Evolutionary conservation across 2,797 vertebrate genomes (phyloP), one percentile per base, ranked within the genome.

Genomic region (Falco columbarius): DNA sequence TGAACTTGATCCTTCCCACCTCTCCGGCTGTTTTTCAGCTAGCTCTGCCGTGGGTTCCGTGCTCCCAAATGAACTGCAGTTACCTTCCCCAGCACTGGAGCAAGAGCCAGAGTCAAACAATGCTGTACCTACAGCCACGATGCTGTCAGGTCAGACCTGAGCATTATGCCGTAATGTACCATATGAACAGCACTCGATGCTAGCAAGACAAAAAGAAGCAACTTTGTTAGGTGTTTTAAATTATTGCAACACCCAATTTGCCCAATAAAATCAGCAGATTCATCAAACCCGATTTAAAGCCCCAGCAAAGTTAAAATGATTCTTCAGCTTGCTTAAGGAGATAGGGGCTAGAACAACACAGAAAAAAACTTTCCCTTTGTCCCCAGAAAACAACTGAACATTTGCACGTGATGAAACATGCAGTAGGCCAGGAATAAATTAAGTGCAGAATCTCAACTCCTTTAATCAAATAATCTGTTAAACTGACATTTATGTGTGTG

Each of bases 1-100:
- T 93, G 96, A 97, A 97, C 96, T 92, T 85, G 90, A 93, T 97
- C 91, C 76, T 97, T 95, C 94, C 74, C 67, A 90, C 88, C 56
- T 82, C 87, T 94, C 68, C 5, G 4, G 84, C 97, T 92, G 58
- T 90, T 96, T 98, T 96, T 93, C 95, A 95, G 52, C 51, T 42
- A 61, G 58, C 85, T 92, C 88, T 93, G 58, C 52, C 1, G 3
- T 96, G 95, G 90, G 70, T 95, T 97, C 91, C 54, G 66, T 4
- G 12, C 59, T 96, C 36, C 68, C 40, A 23, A 51, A 46, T 9
- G 51, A 65, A 58, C 29, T 74, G 59, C 77, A 62, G 67, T 46
- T 17, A 3, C 34, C 65, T 86, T 95, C 34, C 75, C 42, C 27
- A 36, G 91, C 56, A 42, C 61, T 2, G 3, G 59, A 75, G 21